Percentiles rank a stretch among this genome's conserved stretches.
Conservation (phyloP, 2,888 invertebrate genomes). For the Monochamus alternatus region DNA sequence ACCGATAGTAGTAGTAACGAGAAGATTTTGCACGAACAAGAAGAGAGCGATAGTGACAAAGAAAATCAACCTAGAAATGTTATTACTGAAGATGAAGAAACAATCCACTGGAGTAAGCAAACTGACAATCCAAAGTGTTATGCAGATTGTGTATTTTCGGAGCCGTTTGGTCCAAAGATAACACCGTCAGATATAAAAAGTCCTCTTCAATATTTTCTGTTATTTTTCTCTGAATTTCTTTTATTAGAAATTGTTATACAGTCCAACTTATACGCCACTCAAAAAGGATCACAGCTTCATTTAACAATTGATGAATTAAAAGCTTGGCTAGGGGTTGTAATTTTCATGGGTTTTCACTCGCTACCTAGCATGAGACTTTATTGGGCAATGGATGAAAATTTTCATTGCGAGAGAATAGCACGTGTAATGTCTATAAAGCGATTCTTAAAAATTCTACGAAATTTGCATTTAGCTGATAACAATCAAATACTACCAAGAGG, state of each 20-base stretch:
- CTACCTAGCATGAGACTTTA: slow-evolving; percentile 31
- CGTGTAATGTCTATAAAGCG: slow-evolving; percentile 22
- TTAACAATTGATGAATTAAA: background rate
- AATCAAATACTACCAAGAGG: background rate
- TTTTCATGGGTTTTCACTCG: slow-evolving; percentile 35
- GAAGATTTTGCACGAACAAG: background rate
- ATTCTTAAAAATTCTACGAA: slow-evolving; percentile 33
- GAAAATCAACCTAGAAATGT: background rate
- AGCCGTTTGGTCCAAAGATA: background rate
- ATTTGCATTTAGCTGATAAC: slow-evolving; percentile 17
- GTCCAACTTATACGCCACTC: background rate
- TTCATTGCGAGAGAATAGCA: slow-evolving; percentile 8
- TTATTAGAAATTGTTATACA: background rate
- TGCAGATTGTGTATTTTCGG: background rate
- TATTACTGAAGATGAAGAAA: background rate
- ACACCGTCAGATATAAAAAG: background rate
- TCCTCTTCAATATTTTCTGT: background rate
- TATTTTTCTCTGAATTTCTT: background rate
- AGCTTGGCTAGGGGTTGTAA: background rate
- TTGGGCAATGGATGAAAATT: slow-evolving; percentile 28
- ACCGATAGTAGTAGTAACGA: background rate
- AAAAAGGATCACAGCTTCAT: background rate
- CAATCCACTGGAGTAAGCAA: background rate
- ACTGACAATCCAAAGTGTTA: background rate
- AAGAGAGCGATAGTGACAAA: background rate